phyloP scores from a whole-genome alignment of 1,140 invertebrate genomes.

The Zaprionus lachaisei region DNA sequence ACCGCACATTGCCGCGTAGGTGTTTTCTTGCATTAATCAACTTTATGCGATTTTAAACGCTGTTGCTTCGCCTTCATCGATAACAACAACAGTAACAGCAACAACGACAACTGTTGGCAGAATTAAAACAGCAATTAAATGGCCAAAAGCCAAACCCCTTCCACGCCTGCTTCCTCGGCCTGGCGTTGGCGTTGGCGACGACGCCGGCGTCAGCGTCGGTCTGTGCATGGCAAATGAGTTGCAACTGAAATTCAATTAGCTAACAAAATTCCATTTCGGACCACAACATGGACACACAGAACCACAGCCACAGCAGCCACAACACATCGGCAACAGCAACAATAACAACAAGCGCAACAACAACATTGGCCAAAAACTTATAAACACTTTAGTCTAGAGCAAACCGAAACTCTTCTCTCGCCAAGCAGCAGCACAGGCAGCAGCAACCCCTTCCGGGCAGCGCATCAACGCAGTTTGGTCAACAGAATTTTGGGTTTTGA shows the following conservation, averaged over 20 bases:
- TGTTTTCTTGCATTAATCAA: constrained; percentile 74
- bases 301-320: constrained; percentile 42
- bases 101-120: constrained; percentile 45
- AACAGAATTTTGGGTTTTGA: constrained; percentile 82
- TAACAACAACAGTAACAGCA: constrained; percentile 54
- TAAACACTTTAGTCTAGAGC: constrained; percentile 64
- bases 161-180: constrained; percentile 11
- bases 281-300: constrained; percentile 59
- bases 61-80: constrained; percentile 47
- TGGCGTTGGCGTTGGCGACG: not conserved
- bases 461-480: constrained; percentile 77
- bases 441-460: constrained; percentile 41
- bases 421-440: not conserved
- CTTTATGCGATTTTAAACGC: constrained; percentile 54
- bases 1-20: constrained; percentile 40
- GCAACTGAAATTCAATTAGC: constrained; percentile 83
- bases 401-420: constrained; percentile 2
- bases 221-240: constrained; percentile 80
- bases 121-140: constrained; percentile 83
- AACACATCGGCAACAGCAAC: constrained; percentile 43
- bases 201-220: constrained; percentile 10
- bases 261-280: constrained; percentile 81
- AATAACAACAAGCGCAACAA: constrained; percentile 20
- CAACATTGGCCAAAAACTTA: constrained; percentile 70
- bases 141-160: constrained; percentile 73